These are phyloP conservation scores for Miltochrista miniata DNA, from an alignment of 2,888 invertebrate species.

Conservation along the genomic window DNA sequence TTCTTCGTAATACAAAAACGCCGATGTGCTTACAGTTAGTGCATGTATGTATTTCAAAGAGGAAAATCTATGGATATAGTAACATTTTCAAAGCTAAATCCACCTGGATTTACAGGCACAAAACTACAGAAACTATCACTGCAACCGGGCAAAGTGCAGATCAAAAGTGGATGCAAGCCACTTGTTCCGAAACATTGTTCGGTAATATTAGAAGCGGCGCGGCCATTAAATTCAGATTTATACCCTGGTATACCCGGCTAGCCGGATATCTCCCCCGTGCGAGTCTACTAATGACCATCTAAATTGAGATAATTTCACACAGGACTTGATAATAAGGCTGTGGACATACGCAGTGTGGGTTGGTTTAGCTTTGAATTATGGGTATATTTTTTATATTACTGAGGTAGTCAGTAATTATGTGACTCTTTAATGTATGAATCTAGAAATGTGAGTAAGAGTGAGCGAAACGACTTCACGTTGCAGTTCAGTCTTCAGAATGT, in stretches of 20 bases:
- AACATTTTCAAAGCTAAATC: no score
- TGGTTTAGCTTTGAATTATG: background rate
- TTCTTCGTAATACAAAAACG: no score
- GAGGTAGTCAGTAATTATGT: no score
- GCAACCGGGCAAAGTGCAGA: constrained; percentile 28
- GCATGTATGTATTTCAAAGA: no score
- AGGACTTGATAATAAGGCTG: constrained; percentile 66
- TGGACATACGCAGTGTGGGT: constrained; percentile 22
- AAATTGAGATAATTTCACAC: constrained; percentile 83
- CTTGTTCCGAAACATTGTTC: constrained; percentile 67
- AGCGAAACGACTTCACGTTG: no score
- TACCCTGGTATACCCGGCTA: constrained; percentile 72
- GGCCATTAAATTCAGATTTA: constrained; percentile 83
- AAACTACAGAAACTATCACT: background rate
- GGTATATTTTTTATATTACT: background rate
- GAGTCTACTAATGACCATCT: constrained; percentile 82
- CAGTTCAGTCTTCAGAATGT: no score
- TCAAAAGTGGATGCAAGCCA: constrained; percentile 26
- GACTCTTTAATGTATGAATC: no score
- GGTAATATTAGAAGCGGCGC: constrained; percentile 69
- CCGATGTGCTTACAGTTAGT: no score
- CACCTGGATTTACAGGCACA: background rate
- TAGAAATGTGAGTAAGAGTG: no score
- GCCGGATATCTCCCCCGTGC: constrained; percentile 80
- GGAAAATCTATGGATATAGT: no score